These are phyloP conservation scores for Rhagium mordax DNA, from an alignment of 2,888 invertebrate genomes.

Conservation along the genomic window DNA sequence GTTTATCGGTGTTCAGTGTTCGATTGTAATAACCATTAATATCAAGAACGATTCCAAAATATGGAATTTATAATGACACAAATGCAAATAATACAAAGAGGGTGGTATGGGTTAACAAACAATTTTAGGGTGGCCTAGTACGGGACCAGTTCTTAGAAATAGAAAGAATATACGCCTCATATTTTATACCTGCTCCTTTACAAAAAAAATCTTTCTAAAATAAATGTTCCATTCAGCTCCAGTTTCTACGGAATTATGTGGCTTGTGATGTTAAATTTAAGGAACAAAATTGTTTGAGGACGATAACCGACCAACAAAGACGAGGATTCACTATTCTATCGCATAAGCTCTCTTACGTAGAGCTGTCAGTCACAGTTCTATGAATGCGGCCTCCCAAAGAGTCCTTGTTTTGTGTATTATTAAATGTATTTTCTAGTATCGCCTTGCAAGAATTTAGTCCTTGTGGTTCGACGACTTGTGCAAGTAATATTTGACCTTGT, in stretches of 20 bases:
- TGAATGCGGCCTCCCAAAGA: conserved; percentile 23
- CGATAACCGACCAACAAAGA: conserved; percentile 16
- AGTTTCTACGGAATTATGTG: conserved; percentile 2
- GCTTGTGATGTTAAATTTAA: conserved; percentile 10
- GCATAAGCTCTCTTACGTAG: conserved; percentile 26
- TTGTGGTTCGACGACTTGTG: not conserved
- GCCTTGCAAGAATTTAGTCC: conserved; percentile 6
- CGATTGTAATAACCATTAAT: not conserved
- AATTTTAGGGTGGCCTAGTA: conserved; percentile 29
- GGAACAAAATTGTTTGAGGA: conserved; percentile 6
- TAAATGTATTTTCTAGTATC: conserved; percentile 5
- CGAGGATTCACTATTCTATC: conserved; percentile 23
- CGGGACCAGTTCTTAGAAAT: conserved; percentile 23
- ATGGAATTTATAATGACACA: conserved; percentile 2
- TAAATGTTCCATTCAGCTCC: conserved; percentile 16
- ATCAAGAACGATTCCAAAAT: not conserved
- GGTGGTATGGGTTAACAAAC: conserved; percentile 1
- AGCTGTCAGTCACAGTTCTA: conserved; percentile 27
- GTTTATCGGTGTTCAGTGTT: not conserved
- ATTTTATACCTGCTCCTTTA: conserved; percentile 31
- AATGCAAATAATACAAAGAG: conserved; percentile 14
- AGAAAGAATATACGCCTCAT: conserved; percentile 11
- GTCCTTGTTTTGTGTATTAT: conserved; percentile 29
- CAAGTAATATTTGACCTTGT: not conserved
- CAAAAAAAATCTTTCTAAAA: conserved; percentile 27